A percentile compares a stretch with the other conserved stretches of the same genome.
phyloP scores from a whole-genome alignment of 2,113 vertebrate genomes.

The Thunnus maccoyii region DNA sequence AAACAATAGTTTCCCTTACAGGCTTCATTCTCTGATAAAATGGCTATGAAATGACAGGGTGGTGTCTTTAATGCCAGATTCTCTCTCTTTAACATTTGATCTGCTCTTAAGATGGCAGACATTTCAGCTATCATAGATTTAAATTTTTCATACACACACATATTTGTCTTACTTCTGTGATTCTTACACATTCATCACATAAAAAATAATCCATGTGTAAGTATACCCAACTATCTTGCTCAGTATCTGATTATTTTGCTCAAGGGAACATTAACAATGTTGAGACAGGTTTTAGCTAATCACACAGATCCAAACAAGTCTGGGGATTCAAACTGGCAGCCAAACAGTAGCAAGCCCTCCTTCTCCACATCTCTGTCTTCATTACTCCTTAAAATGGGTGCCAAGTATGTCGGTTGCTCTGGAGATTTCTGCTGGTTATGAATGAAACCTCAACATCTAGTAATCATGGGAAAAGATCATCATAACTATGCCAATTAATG shows the following conservation, averaged over 20 bases:
- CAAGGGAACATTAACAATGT: not conserved
- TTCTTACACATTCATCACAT: slow-evolving; percentile 1
- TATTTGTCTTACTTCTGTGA: not conserved
- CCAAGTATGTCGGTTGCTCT: not conserved
- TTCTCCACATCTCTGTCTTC: not conserved
- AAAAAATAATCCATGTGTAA: not conserved
- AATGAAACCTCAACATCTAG: not conserved
- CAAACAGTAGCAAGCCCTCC: not conserved
- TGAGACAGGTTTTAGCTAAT: not conserved
- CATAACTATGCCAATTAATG: too few species aligned
- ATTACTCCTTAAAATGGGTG: not conserved
- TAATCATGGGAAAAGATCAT: too few species aligned
- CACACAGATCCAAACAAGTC: not conserved
- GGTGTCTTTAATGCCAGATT: not conserved
- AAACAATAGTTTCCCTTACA: not conserved
- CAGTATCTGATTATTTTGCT: not conserved
- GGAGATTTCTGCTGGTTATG: not conserved
- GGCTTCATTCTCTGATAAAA: not conserved
- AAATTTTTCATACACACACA: not conserved
- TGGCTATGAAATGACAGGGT: not conserved
- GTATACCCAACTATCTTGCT: not conserved
- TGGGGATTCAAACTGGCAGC: not conserved
- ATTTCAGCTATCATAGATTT: not conserved
- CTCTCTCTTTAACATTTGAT: slow-evolving; percentile 16
- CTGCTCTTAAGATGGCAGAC: slow-evolving; percentile 32